phyloP scores from a whole-genome alignment of 1,140 invertebrate genomes.

The Microplitis mediator region DNA sequence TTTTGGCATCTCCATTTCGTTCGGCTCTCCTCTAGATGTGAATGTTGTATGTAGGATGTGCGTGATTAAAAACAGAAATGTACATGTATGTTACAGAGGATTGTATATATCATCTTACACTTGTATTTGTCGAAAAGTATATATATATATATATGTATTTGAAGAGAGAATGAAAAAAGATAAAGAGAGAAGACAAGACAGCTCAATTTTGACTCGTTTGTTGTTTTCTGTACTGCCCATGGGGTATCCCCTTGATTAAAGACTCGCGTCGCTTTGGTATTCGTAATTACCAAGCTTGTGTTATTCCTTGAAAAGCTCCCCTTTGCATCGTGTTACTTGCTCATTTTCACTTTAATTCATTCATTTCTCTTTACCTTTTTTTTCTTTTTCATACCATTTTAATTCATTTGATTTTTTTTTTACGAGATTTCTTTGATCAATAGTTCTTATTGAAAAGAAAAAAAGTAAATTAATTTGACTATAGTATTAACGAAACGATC shows the following conservation, averaged over 20 bases:
- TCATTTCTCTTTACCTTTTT: conserved; percentile 9
- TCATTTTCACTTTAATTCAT: neutral
- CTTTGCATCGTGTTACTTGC: neutral
- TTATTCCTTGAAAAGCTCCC: conserved; percentile 13
- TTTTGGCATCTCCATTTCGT: too few relatives aligned
- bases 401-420: neutral
- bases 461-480: too few relatives aligned
- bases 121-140: neutral
- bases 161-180: neutral
- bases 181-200: conserved; percentile 5
- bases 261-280: conserved; percentile 18
- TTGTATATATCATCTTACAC: too few relatives aligned
- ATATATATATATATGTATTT: neutral
- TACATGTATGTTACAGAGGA: neutral
- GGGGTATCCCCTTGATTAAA: conserved; percentile 28
- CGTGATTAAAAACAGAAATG: neutral
- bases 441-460: too few relatives aligned
- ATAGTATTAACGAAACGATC: too few relatives aligned
- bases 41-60: too few relatives aligned
- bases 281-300: conserved; percentile 26
- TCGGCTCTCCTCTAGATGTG: too few relatives aligned
- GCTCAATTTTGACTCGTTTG: conserved; percentile 24
- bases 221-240: conserved; percentile 12
- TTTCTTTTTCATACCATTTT: conserved; percentile 2
- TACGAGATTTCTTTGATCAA: neutral